Conservation (phyloP, 2,888 invertebrate genomes). For the Thera britannica region DNA sequence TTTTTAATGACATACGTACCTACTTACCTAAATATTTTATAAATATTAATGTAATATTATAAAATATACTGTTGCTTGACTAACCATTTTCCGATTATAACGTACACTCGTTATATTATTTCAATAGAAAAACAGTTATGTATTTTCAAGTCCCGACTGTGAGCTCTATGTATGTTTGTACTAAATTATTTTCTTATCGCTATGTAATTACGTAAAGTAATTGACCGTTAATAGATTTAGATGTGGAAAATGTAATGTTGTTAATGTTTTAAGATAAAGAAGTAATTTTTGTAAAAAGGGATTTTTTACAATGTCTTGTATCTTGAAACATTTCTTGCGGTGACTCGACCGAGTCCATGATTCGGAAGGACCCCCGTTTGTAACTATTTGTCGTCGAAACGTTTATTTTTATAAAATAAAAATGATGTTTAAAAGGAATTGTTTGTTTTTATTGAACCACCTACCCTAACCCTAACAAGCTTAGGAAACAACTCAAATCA, state of each 20-base stretch:
- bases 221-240: constrained; percentile 84
- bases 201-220: constrained; percentile 75
- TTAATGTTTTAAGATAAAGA: constrained; percentile 86
- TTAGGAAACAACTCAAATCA: no score
- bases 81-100: background rate
- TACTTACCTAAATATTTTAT: no score
- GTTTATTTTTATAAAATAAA: constrained; percentile 86
- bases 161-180: constrained; percentile 34
- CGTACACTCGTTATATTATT: constrained; percentile 4
- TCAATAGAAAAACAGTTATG: constrained; percentile 8
- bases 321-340: constrained; percentile 87
- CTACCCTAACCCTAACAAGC: no score
- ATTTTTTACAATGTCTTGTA: constrained; percentile 89
- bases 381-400: constrained; percentile 86
- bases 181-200: constrained; percentile 77
- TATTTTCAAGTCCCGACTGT: constrained; percentile 28
- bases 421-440: constrained; percentile 77
- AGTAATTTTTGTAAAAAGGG: constrained; percentile 89
- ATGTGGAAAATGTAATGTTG: constrained; percentile 84
- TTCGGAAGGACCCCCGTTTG: constrained; percentile 83
- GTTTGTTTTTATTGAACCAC: constrained; percentile 33
- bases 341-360: constrained; percentile 70
- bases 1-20: no score
- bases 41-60: background rate
- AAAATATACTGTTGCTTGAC: constrained; percentile 5